A percentile compares a stretch with the other conserved stretches of the same genome.
Conservation (phyloP, 2,797 vertebrate genomes). For the Acanthopagrus latus region DNA sequence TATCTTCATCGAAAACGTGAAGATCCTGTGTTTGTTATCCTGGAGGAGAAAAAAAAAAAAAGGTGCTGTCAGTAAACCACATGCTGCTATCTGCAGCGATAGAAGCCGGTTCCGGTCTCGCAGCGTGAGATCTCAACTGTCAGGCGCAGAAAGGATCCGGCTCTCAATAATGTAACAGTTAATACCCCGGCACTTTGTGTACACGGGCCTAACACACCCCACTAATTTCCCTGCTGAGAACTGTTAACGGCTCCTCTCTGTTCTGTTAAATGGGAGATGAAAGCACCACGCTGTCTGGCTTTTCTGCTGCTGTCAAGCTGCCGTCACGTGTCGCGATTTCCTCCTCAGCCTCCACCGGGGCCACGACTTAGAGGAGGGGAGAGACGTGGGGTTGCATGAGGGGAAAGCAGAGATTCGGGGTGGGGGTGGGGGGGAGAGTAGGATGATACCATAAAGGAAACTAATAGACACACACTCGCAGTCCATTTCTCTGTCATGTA, state of each 20-base stretch:
- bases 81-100: slow-evolving; percentile 1
- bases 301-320: slow-evolving; percentile 43
- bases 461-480: slow-evolving; percentile 10
- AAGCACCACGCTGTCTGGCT: slow-evolving; percentile 41
- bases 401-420: neutral
- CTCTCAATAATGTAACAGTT: slow-evolving; percentile 56
- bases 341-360: slow-evolving; percentile 5
- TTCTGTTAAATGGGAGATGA: slow-evolving; percentile 64
- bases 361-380: neutral
- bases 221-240: slow-evolving; percentile 66
- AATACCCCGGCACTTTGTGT: slow-evolving; percentile 48
- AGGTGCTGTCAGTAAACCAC: neutral
- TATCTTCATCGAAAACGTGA: neutral
- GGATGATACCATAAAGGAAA: too few species aligned
- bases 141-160: slow-evolving; percentile 13
- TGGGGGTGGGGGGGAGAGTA: too few species aligned
- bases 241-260: slow-evolving; percentile 56
- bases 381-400: neutral
- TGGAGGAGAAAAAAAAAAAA: neutral
- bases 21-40: neutral
- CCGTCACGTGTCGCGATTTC: slow-evolving; percentile 21
- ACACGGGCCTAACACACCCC: slow-evolving; percentile 24
- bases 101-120: slow-evolving; percentile 15
- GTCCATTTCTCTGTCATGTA: slow-evolving; percentile 17
- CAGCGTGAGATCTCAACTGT: slow-evolving; percentile 25